Evolutionary conservation across 1,140 invertebrate genomes (phyloP).

Genomic region (Cydia pomonella): DNA sequence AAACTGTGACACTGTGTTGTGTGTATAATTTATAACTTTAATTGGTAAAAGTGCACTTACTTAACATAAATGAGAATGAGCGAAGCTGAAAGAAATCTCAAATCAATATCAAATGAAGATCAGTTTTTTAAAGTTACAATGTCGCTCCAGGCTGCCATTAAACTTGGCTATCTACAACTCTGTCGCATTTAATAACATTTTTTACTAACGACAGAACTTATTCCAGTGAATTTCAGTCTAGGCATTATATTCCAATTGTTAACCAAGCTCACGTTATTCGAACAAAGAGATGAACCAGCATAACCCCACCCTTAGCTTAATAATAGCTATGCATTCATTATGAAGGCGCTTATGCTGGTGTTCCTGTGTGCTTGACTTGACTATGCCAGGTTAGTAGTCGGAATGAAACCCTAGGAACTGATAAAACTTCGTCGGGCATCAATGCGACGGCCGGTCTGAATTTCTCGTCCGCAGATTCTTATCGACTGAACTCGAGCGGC

Average conservation of each 20-base stretch:
- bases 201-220: constrained; percentile 13
- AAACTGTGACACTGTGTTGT: no score
- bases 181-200: constrained; percentile 9
- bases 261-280: not conserved
- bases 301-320: not conserved
- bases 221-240: constrained; percentile 1
- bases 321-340: no score
- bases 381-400: not conserved
- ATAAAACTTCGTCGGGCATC: constrained; percentile 54
- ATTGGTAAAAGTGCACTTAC: no score
- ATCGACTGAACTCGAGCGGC: constrained; percentile 50
- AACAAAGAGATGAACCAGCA: not conserved
- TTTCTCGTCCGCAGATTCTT: constrained; percentile 51
- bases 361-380: no score
- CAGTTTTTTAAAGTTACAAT: no score
- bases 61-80: no score
- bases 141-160: no score
- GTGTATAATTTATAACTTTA: no score
- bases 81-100: no score
- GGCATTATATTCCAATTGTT: not conserved
- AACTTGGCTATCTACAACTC: constrained; percentile 1
- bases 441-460: constrained; percentile 50
- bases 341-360: no score
- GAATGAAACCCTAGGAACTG: constrained; percentile 34
- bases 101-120: no score